Evolutionary conservation across 1,140 invertebrate species (phyloP).

Genomic region (Drosophila kanapiae): DNA sequence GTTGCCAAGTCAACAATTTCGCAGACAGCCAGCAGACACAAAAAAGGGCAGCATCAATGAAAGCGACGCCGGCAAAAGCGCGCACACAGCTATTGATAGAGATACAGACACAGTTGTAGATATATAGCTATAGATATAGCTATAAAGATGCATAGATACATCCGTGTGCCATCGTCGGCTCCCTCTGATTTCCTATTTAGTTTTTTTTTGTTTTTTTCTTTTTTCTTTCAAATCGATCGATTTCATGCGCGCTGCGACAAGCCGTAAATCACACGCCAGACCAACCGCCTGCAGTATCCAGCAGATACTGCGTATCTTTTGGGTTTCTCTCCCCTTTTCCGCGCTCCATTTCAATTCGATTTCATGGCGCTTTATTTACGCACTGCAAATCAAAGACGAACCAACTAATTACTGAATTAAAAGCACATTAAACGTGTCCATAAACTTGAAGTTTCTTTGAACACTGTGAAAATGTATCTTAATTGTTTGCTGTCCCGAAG

Average conservation of each 20-base stretch:
- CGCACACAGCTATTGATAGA: constrained; percentile 54
- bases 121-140: constrained; percentile 30
- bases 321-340: not conserved
- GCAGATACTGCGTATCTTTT: constrained; percentile 40
- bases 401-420: constrained; percentile 76
- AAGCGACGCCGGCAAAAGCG: constrained; percentile 62
- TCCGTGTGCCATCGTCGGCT: constrained; percentile 35
- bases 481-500: constrained; percentile 41
- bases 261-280: constrained; percentile 76
- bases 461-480: constrained; percentile 61
- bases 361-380: constrained; percentile 55
- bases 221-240: constrained; percentile 68
- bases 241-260: constrained; percentile 76
- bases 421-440: constrained; percentile 63
- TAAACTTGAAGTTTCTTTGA: constrained; percentile 34
- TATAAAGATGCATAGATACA: constrained; percentile 41
- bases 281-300: constrained; percentile 45
- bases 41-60: constrained; percentile 74
- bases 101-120: constrained; percentile 28
- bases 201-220: constrained; percentile 8
- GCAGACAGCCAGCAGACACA: constrained; percentile 72
- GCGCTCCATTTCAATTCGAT: constrained; percentile 50
- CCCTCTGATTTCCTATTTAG: constrained; percentile 39
- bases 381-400: constrained; percentile 46
- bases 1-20: constrained; percentile 74